These are phyloP conservation scores for Rambutsinella grinnellia DNA, from an alignment of 2,888 invertebrate species.

Conservation along the genomic window DNA sequence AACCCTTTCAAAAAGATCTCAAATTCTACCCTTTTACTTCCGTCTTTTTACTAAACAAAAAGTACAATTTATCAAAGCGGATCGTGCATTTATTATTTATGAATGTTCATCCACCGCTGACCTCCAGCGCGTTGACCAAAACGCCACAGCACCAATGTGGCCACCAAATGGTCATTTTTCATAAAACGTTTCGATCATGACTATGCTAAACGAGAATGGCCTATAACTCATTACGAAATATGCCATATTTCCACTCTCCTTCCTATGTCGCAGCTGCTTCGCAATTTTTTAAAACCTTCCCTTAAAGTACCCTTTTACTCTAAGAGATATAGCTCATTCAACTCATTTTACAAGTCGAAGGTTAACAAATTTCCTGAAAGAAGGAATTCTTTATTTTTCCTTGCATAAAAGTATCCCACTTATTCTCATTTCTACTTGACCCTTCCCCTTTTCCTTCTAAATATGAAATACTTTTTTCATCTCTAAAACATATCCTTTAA, in stretches of 20 bases:
- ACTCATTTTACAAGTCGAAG: conserved; percentile 28
- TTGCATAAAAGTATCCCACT: background rate
- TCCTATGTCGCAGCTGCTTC: conserved; percentile 25
- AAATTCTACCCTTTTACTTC: background rate
- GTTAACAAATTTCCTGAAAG: conserved; percentile 56
- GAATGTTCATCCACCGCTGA: too few relatives aligned
- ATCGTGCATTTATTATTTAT: too few relatives aligned
- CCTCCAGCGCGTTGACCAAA: too few relatives aligned
- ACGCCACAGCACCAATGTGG: conserved; percentile 63
- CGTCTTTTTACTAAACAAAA: conserved; percentile 2
- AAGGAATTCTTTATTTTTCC: conserved; percentile 18
- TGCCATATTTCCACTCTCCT: background rate
- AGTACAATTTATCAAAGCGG: too few relatives aligned
- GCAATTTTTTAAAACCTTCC: conserved; percentile 30
- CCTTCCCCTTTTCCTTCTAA: conserved; percentile 40
- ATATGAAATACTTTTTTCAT: conserved; percentile 5
- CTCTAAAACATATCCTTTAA: background rate
- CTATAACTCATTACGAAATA: background rate
- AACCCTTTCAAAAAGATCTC: background rate
- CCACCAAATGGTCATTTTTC: conserved; percentile 64
- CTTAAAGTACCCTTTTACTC: background rate
- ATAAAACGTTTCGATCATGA: background rate
- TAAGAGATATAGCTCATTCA: conserved; percentile 16
- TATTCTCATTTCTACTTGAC: conserved; percentile 34
- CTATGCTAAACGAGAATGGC: background rate